Evolutionary conservation across 35 echinoderm and acorn worm species (phyloP).

Genomic region (Apostichopus californicus): DNA sequence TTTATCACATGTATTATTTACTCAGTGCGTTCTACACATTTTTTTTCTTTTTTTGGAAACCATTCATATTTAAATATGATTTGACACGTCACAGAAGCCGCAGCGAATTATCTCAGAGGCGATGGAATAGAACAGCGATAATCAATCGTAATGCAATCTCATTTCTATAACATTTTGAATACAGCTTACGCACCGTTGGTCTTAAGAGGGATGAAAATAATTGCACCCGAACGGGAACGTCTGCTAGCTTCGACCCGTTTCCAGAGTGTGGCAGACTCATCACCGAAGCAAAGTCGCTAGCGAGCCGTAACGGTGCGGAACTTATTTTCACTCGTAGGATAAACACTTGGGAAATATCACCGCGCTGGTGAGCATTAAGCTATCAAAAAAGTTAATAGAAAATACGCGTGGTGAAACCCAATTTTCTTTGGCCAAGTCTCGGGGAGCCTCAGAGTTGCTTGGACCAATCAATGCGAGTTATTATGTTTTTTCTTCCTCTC

Average conservation of each 20-base stretch:
- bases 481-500: background rate
- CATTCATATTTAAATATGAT: conserved; percentile 55
- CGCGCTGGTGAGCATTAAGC: conserved; percentile 43
- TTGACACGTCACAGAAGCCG: conserved; percentile 40
- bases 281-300: background rate
- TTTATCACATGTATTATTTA: conserved; percentile 44
- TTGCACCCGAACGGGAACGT: conserved; percentile 49
- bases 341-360: conserved; percentile 51
- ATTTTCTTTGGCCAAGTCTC: conserved; percentile 32
- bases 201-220: conserved; percentile 52
- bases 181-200: conserved; percentile 42
- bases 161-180: conserved; percentile 45
- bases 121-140: conserved; percentile 44
- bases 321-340: conserved; percentile 45
- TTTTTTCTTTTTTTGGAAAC: background rate
- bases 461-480: background rate
- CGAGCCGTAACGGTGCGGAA: conserved; percentile 47
- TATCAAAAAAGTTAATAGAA: conserved; percentile 55
- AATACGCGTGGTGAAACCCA: conserved; percentile 42
- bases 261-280: conserved; percentile 23
- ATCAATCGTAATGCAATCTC: conserved; percentile 51
- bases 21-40: conserved; percentile 50
- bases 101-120: conserved; percentile 48
- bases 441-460: conserved; percentile 27
- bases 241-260: conserved; percentile 31